A percentile compares a stretch with the other conserved stretches of the same genome.
phyloP scores from a whole-genome alignment of 2,888 invertebrate genomes.

The Rotaria sp. region DNA sequence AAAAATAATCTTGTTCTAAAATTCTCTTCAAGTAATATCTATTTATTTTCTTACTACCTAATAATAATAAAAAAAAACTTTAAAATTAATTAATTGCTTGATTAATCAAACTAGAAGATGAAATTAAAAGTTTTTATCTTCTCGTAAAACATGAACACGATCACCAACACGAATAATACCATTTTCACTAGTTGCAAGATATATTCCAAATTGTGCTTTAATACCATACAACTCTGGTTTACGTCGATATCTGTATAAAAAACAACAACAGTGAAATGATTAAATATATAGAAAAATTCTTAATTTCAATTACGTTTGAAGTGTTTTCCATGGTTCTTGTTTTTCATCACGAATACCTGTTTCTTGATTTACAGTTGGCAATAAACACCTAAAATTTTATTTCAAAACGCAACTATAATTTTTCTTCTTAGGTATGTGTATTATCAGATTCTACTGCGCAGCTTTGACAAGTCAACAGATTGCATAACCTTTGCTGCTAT shows the following conservation, averaged over 20 bases:
- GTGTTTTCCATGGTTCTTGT: constrained; percentile 25
- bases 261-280: no score
- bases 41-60: no score
- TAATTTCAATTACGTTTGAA: background rate
- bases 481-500: no score
- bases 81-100: background rate
- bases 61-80: no score
- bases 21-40: no score
- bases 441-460: no score
- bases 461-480: no score
- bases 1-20: no score
- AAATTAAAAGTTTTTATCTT: background rate
- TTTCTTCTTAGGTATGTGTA: no score
- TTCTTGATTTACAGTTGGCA: background rate
- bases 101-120: no score
- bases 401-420: background rate
- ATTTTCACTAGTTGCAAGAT: background rate
- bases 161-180: background rate
- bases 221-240: background rate
- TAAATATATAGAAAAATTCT: background rate
- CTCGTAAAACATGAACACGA: background rate
- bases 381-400: background rate
- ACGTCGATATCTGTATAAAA: background rate
- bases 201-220: constrained; percentile 7
- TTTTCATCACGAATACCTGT: background rate